A percentile compares a stretch with the other conserved stretches of the same genome.
phyloP scores from a whole-genome alignment of 2,888 invertebrate species.

The Pasiphila rectangulata region DNA sequence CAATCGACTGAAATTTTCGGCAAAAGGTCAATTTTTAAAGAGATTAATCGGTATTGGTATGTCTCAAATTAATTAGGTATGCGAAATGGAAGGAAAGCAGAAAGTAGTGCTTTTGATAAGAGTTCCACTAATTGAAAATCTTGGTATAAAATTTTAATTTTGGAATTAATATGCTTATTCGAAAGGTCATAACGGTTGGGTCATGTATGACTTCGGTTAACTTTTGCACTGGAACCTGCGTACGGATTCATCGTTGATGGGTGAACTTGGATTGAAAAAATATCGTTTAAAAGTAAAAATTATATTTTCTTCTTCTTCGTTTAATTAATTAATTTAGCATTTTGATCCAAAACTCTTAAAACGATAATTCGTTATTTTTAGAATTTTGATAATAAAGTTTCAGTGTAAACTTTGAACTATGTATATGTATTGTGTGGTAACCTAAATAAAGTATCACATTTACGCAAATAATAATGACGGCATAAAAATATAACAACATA shows the following conservation, averaged over 20 bases:
- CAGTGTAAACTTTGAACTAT: too few relatives aligned
- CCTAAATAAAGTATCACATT: not conserved
- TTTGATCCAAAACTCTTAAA: too few relatives aligned
- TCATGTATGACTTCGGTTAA: not conserved
- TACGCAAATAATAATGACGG: not conserved
- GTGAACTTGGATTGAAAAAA: too few relatives aligned
- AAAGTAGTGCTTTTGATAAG: conserved; percentile 14
- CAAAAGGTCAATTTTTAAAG: conserved; percentile 39
- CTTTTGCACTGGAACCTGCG: too few relatives aligned
- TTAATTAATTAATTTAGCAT: too few relatives aligned
- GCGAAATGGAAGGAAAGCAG: conserved; percentile 21
- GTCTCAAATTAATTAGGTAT: conserved; percentile 30
- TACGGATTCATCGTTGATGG: too few relatives aligned
- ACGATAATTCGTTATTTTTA: too few relatives aligned
- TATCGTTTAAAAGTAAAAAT: too few relatives aligned
- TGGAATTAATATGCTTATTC: not conserved
- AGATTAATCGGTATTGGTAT: conserved; percentile 35
- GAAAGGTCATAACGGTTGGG: not conserved
- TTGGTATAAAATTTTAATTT: not conserved
- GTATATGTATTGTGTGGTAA: too few relatives aligned
- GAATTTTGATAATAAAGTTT: too few relatives aligned
- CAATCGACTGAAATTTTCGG: conserved; percentile 35
- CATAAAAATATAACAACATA: conserved; percentile 10
- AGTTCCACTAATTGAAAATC: conserved; percentile 8
- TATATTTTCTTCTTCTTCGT: too few relatives aligned